Percentiles rank a stretch among this genome's conserved stretches.
Evolutionary conservation across 2,888 invertebrate species (phyloP).

Genomic region (Microctonus aethiopoides): DNA sequence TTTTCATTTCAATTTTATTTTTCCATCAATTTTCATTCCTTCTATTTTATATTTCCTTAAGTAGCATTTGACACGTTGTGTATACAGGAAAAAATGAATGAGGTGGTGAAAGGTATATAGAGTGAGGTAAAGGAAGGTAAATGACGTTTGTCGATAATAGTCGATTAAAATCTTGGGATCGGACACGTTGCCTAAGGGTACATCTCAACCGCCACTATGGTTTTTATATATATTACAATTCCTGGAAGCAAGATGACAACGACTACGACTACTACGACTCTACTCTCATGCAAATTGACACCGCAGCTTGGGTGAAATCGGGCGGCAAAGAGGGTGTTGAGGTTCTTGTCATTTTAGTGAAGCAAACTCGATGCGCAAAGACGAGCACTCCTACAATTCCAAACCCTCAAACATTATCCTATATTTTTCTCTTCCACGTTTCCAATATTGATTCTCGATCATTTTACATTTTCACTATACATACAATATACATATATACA

Average conservation of each 20-base stretch:
- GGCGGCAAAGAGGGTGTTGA: constrained; percentile 15
- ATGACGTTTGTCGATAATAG: constrained; percentile 29
- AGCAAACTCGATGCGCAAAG: background rate
- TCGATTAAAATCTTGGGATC: constrained; percentile 23
- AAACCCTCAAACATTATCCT: background rate
- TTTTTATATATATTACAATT: background rate
- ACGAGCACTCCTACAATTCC: background rate
- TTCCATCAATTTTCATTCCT: background rate
- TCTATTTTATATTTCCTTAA: background rate
- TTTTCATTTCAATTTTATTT: background rate
- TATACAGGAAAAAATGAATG: no score
- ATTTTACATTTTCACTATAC: background rate
- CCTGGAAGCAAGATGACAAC: background rate
- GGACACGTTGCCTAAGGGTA: constrained; percentile 4
- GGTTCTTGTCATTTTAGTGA: background rate
- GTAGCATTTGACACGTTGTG: background rate
- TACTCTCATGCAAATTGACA: constrained; percentile 27
- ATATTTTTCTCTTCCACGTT: background rate
- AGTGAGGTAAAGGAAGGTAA: background rate
- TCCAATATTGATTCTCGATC: background rate
- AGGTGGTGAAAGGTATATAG: background rate
- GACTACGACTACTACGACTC: background rate
- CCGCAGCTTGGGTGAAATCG: constrained; percentile 14
- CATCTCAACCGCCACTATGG: background rate
- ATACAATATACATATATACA: no score